Evolutionary conservation across 92 coral and sea anemone genomes (phyloP), one percentile per base, ranked within the genome.

Genomic region (Pocillopora meandrina): DNA sequence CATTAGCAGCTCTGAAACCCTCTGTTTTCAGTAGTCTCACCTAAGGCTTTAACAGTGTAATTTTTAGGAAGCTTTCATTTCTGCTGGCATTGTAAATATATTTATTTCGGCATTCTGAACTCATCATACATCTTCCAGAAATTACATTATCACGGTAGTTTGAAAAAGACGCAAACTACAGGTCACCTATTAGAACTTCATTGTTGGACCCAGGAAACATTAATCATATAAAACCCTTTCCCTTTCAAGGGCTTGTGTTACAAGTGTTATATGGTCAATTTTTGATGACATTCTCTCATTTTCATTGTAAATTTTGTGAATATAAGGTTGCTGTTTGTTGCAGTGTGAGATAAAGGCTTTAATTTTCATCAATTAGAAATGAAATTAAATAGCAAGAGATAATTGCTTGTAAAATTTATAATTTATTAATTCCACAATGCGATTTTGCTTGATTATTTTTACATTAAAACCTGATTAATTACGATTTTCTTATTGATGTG

Each of bases 261-360:
- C 20, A n/a, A 13, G 72, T 78, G 14, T n/a, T 7, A 42, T 7
- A 42, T 42, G 52, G 52, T 42, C 52, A 42, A 42, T 42, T 23
- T 26, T 65, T 64, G 23, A 13, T 36, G 20, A 12, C 42, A 9
- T 17, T 34, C 3, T 61, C 49, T 36, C 56, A 31, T 9, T 42
- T 64, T 19, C 82, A n/a, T 42, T 65, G 82, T 78, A 78, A 78
- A 78, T 76, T 75, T 20, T 78, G 82, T 78, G 42, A 78, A 78
- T 78, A 78, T 34, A 35, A 60, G 67, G 56, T 62, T 77, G 20
- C 9, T 61, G 47, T 65, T 59, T 61, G 31, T 18, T 49, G 72
- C 61, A 76, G n/a, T 63, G 26, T 42, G 34, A 78, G 49, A 36
- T 63, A 36, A 34, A 34, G 13, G 9, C 20, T 12, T 10, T 20